These are phyloP conservation scores for Rhagologus leucostigma DNA, from an alignment of 2,113 vertebrate species.

Conservation along the genomic window DNA sequence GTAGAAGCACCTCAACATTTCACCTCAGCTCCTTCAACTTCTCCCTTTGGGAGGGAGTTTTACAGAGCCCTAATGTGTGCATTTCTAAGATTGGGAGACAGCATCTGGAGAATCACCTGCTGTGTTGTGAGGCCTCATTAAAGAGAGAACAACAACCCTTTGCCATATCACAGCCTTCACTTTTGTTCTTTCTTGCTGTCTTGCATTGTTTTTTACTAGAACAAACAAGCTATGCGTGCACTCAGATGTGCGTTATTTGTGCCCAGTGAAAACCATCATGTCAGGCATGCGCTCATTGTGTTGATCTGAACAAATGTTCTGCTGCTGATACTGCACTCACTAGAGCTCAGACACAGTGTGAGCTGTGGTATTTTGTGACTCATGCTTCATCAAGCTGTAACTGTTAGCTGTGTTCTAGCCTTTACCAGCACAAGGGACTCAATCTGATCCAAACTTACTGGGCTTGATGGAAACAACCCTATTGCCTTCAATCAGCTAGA, in stretches of 20 bases:
- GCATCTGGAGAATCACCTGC: neutral
- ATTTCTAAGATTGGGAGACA: neutral
- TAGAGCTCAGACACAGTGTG: neutral
- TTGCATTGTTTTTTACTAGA: neutral
- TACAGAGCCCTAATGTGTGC: neutral
- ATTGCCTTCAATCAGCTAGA: neutral
- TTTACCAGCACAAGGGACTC: neutral
- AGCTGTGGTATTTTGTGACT: constrained; percentile 28
- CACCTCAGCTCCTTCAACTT: neutral
- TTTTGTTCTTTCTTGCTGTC: neutral
- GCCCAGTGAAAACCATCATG: neutral
- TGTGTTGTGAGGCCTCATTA: neutral
- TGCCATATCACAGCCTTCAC: neutral
- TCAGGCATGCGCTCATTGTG: neutral
- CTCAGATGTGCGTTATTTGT: neutral
- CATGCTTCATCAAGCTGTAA: neutral
- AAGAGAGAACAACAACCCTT: neutral
- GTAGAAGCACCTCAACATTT: neutral
- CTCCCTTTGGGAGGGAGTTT: neutral
- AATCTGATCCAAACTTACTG: neutral
- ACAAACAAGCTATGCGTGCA: neutral
- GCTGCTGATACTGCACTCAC: neutral
- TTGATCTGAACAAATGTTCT: constrained; percentile 1
- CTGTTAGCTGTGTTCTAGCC: neutral
- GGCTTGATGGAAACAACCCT: neutral